Evolutionary conservation across 2,888 invertebrate genomes (phyloP), one percentile per base, ranked within the genome.

Genomic region (Doris montereyensis): DNA sequence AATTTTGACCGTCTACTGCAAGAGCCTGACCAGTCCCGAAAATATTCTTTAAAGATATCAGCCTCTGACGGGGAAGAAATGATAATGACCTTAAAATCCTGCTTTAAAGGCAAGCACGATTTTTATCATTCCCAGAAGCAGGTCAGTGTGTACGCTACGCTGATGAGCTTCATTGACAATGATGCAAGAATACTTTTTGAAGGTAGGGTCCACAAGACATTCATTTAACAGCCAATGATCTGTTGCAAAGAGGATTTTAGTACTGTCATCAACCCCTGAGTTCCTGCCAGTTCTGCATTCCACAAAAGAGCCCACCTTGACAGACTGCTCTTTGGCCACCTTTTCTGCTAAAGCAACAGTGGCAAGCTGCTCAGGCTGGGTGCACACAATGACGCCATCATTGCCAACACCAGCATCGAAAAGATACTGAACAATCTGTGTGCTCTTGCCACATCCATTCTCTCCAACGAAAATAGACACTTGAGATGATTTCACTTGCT

Each of bases 361-460:
- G 5, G 91, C 91, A 62, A 91, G 88, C 84, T 90, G 90, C 72
- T 91, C 77, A 0, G 91, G 91, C 80, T 91, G 91, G 0, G 91
- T 91, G 79, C 90, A 91, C 3, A 87, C 88, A 26, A 89, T 87
- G 34, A 83, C 73, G 1, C 88, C 87, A 0, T 84, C 58, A 2
- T 85, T 81, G 30, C 83, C 82, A 67, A 86, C 77, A 26, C 85
- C 86, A 0, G 88, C 85, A 52, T 88, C 87, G 57, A 87, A 83
- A 0, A 91, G 78, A 77, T 90, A 91, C 81, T 91, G 90, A 8
- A 85, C 84, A 57, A 91, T 78, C 82, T 91, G 91, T 24, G 91
- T 91, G 75, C 90, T 91, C 81, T 91, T 91, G 8, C 91, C 91
- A 0, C 90, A 91, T 4, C 91, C 91, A 2, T 91, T 91, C 77